These are phyloP conservation scores for Phataginus tetradactyla DNA, from an alignment of 2,797 vertebrate species.

Conservation along the genomic window DNA sequence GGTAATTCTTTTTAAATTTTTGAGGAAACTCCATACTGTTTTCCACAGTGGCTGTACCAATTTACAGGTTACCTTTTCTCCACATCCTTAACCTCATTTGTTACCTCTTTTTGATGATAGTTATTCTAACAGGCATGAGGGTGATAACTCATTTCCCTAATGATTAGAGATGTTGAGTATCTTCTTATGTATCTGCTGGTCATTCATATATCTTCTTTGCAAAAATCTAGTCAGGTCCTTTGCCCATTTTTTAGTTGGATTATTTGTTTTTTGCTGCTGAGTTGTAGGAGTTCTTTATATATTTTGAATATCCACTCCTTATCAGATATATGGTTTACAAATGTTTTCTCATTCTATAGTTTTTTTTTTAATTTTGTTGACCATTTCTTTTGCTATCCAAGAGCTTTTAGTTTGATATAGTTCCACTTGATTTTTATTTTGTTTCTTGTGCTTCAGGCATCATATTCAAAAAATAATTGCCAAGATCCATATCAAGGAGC, in stretches of 20 bases:
- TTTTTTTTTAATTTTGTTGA: background rate
- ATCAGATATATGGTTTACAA: background rate
- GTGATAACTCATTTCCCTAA: no score
- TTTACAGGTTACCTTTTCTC: no score
- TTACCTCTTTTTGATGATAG: no score
- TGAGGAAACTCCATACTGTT: no score
- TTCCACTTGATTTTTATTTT: background rate
- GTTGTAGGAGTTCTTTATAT: background rate
- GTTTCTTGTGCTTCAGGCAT: background rate
- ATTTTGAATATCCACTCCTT: background rate
- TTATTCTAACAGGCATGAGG: no score
- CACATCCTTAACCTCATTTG: no score
- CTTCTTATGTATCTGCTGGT: background rate
- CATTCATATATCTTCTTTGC: background rate
- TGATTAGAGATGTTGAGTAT: background rate
- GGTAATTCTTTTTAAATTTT: no score
- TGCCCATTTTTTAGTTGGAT: background rate
- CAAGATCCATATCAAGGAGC: background rate
- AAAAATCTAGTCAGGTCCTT: background rate
- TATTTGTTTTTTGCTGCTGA: background rate
- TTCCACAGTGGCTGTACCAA: no score
- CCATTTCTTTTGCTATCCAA: background rate
- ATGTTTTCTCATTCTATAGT: background rate
- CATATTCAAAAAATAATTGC: background rate
- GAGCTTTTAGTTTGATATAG: background rate